Evolutionary conservation across 2,113 vertebrate species (phyloP).

Genomic region (Athene noctua): DNA sequence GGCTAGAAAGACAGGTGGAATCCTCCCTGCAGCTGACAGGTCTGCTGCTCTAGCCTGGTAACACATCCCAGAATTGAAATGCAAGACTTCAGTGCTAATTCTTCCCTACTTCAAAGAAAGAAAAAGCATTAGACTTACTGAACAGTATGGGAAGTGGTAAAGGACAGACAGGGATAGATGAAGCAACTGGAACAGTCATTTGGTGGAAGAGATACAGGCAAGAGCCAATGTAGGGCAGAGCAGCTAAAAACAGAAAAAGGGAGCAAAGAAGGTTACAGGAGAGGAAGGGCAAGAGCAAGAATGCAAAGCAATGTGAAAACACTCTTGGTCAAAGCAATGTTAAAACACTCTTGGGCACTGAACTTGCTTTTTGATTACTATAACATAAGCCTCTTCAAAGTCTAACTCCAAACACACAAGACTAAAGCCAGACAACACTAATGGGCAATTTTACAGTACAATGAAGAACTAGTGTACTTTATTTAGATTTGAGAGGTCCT

Average conservation of each 20-base stretch:
- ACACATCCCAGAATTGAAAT: not conserved
- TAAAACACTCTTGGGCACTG: not conserved
- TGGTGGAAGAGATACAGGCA: not conserved
- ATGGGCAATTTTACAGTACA: not conserved
- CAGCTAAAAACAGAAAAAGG: conserved; percentile 29
- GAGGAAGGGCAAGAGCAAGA: conserved; percentile 8
- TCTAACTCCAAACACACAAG: not conserved
- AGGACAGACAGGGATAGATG: not conserved
- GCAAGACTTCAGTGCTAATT: not conserved
- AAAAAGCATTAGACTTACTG: not conserved
- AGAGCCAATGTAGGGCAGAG: conserved; percentile 34
- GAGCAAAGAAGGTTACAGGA: conserved; percentile 33
- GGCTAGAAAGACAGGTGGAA: not conserved
- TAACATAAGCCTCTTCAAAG: not conserved
- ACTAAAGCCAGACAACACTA: not conserved
- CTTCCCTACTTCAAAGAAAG: not conserved
- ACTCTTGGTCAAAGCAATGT: not conserved
- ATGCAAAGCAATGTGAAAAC: not conserved
- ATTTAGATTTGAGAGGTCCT: not conserved
- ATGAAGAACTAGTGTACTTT: not conserved
- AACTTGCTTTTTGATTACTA: not conserved
- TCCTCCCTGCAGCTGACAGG: not conserved
- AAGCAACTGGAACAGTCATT: not conserved
- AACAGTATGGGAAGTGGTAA: not conserved
- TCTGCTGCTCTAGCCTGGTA: not conserved